Base-by-base conservation (phyloP, 2,797 vertebrate genomes). In the Octomys mimax region DNA sequence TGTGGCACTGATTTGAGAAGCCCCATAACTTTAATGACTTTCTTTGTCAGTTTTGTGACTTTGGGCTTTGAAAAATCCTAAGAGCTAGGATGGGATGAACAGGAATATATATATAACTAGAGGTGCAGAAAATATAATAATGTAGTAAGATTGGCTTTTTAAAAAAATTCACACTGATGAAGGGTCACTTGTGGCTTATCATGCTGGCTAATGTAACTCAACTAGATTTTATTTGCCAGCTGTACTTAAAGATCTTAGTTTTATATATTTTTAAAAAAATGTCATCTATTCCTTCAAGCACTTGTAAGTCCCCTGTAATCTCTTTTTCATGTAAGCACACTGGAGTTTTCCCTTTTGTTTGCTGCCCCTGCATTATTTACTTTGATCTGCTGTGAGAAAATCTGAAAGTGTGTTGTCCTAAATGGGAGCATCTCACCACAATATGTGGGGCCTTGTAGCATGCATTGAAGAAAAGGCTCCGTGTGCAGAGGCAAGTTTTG, bases 331-430 rank as follows among this genome's bases (percentile, higher is more conserved):
- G 98, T 98, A 98, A 98, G 98, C 97, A 61, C 98, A 61, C 97
- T 98, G 98, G 98, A 98, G 98, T 98, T 98, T 98, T 98, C 98
- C 94, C 98, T 98, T 99, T 99, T 98, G 98, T 99, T 98, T 98
- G 98, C 97, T 98, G 98, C 98, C 98, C 98, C 97, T 98, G 98
- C 98, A 98, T 99, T 98, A 98, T 99, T 99, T 99, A 99, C 98
- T 99, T 99, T 99, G 98, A 99, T 99, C 98, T 96, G 81, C 98
- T 99, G 98, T 99, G 99, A 98, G 99, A 99, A 99, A 99, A 99
- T 98, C 98, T 98, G 98, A 98, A 99, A 98, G 98, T 98, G 98
- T 99, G 98, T 98, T 99, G 98, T 99, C 98, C 98, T 99, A 99
- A 99, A 99, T 98, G 98, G 98, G 98, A 98, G 98, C 98, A 98